Evolutionary conservation across 2,888 invertebrate species (phyloP), one percentile per base, ranked within the genome.

Genomic region (Epinotia brunnichana): DNA sequence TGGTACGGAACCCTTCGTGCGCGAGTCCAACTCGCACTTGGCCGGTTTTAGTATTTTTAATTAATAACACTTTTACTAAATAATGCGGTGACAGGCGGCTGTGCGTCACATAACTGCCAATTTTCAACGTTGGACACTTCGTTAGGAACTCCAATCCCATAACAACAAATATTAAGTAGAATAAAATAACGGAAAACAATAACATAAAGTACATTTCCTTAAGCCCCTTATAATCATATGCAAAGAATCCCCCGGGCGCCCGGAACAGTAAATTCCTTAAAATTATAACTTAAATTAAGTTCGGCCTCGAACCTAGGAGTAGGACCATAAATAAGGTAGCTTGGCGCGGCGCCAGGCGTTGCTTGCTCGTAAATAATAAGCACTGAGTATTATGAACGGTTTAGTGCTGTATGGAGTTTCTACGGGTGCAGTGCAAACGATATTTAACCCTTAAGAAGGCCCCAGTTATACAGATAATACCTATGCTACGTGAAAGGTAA

Each of bases 251-350:
- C 62, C 4, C 48, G 24, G 62, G 62, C n/a, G 29, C 24, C 44
- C 9, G 3, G 3, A n/a, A 3, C 48, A 24, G 48, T 62, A 69
- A 69, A 61, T 57, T 56, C 62, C 69, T 70, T 70, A 63, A 68
- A 68, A 68, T 68, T 68, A 68, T 68, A 70, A 70, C 69, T 61
- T 53, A 29, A 63, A 68, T 68, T 60, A 68, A 70, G 19, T 54
- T 48, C 29, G 60, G 53, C 17, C 48, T 51, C 17, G 62, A 64
- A 56, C n/a, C 64, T 39, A 35, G 13, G 11, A 21, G 53, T 39
- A 35, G 13, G 11, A 21, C 48, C 35, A 35, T 51, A 19, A 54
- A 61, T 44, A 15, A 35, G 41, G 54, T 17, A 41, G 24, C 35
- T 69, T 69, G 69, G 69, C 69, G 41, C 51, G 56, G 29, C 41